Conservation (phyloP, 1,140 invertebrate species). For the Sitophilus oryzae region DNA sequence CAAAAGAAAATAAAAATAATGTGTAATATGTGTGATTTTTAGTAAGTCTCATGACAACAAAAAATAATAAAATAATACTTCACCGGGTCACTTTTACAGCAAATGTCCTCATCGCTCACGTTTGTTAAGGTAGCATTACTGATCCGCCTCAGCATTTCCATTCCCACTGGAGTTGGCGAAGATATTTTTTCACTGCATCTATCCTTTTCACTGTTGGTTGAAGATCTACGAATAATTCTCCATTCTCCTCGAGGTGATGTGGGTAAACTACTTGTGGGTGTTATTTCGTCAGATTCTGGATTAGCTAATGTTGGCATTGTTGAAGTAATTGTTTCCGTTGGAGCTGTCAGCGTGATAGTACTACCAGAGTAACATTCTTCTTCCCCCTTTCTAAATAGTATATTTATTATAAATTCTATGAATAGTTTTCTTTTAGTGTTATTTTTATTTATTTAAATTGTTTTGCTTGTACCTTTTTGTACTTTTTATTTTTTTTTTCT, state of each 20-base stretch:
- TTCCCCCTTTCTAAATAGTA: conserved; percentile 28
- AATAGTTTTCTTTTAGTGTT: too few species aligned
- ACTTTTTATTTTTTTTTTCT: too few species aligned
- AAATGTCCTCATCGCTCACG: conserved; percentile 44
- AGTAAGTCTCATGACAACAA: background rate
- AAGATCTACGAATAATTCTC: conserved; percentile 27
- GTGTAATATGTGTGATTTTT: too few species aligned
- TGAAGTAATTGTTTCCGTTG: conserved; percentile 28
- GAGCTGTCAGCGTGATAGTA: conserved; percentile 36
- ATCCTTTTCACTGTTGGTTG: conserved; percentile 38
- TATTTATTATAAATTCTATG: background rate
- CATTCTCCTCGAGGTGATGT: conserved; percentile 42
- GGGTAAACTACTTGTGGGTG: conserved; percentile 38
- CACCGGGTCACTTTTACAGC: conserved; percentile 44
- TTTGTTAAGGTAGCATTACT: conserved; percentile 52
- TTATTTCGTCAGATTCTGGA: conserved; percentile 38
- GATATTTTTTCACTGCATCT: conserved; percentile 32
- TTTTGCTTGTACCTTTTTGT: too few species aligned
- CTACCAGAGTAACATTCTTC: conserved; percentile 34
- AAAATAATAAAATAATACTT: conserved; percentile 27
- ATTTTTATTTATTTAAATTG: too few species aligned
- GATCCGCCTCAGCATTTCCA: conserved; percentile 34
- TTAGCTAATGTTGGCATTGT: conserved; percentile 9
- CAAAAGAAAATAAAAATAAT: background rate
- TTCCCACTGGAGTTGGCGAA: conserved; percentile 15